Conservation (phyloP, 2,113 vertebrate genomes). For the Odocoileus hemionus region DNA sequence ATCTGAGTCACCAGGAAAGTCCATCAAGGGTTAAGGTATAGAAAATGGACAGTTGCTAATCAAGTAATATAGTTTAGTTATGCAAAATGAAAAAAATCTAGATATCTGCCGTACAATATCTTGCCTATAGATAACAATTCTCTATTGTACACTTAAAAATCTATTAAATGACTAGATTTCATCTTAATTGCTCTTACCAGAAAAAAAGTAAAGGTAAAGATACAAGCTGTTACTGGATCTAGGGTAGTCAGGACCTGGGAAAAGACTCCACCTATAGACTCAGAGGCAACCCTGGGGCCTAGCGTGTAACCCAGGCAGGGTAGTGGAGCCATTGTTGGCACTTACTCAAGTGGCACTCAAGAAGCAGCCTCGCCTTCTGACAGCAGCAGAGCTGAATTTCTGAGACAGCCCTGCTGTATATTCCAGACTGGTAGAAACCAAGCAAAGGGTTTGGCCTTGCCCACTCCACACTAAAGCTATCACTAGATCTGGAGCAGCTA, state of each 20-base stretch:
- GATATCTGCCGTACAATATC: neutral
- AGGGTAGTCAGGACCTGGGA: neutral
- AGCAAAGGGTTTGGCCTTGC: neutral
- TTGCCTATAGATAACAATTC: neutral
- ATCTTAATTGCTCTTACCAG: neutral
- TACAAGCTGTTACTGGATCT: neutral
- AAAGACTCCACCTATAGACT: neutral
- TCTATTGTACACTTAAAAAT: neutral
- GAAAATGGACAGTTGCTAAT: neutral
- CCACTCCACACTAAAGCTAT: neutral
- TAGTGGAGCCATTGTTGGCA: neutral
- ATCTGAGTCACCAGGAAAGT: neutral
- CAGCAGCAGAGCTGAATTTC: neutral
- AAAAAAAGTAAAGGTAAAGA: neutral
- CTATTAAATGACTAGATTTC: neutral
- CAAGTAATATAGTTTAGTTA: neutral
- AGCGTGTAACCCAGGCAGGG: neutral
- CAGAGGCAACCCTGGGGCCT: neutral
- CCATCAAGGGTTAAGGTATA: neutral
- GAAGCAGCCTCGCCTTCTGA: neutral
- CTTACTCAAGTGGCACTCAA: neutral
- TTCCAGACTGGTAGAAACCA: neutral
- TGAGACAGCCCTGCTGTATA: neutral
- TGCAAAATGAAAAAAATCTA: neutral
- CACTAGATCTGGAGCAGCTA: neutral